phyloP scores from a whole-genome alignment of 2,888 invertebrate genomes.

The Andricus quercusramuli region DNA sequence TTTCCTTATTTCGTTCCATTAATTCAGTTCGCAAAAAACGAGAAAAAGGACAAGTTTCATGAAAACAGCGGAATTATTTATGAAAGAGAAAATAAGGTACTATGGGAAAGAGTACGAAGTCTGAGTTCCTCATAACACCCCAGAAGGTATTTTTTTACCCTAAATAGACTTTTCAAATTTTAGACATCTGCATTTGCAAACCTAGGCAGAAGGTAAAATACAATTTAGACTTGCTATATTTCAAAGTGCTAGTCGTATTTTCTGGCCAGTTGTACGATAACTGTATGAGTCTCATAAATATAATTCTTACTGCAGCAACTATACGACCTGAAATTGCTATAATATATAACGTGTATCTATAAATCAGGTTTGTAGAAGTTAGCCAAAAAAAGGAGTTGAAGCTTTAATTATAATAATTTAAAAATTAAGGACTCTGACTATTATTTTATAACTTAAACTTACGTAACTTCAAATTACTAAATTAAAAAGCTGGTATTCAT shows the following conservation, averaged over 20 bases:
- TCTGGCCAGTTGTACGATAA: conserved; percentile 2
- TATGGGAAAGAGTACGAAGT: too few species aligned
- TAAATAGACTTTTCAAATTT: neutral
- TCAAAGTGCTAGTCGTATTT: conserved; percentile 2
- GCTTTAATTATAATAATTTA: neutral
- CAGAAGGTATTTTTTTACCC: neutral
- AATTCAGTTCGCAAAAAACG: too few species aligned
- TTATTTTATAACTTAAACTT: neutral
- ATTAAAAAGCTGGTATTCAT: too few species aligned
- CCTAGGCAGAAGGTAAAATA: conserved; percentile 1
- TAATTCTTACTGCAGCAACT: conserved; percentile 4
- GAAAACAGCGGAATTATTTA: too few species aligned
- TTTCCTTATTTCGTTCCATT: too few species aligned
- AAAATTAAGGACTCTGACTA: neutral
- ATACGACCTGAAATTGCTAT: conserved; percentile 2
- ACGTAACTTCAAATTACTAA: neutral
- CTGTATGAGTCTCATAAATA: conserved; percentile 7
- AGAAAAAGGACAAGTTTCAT: too few species aligned
- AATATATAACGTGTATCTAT: neutral
- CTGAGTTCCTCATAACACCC: too few species aligned
- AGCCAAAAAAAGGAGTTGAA: neutral
- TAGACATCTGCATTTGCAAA: neutral
- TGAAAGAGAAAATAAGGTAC: too few species aligned
- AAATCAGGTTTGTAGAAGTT: neutral
- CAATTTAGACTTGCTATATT: conserved; percentile 2